Base-by-base conservation (phyloP, 2,113 vertebrate species). In the Lanius ludovicianus region DNA sequence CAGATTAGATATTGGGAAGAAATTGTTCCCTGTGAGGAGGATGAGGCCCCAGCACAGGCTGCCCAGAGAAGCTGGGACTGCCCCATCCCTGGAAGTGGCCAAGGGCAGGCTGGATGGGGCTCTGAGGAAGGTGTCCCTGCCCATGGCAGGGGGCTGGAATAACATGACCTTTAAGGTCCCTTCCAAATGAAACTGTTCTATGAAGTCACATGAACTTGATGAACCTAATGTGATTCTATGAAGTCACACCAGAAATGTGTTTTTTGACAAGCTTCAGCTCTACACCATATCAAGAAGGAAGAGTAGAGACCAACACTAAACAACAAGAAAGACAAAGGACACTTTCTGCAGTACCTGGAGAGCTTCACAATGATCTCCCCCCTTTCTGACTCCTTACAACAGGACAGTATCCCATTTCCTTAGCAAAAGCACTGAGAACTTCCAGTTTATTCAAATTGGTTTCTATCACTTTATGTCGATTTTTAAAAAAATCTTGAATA, bases 171-270 rank as follows among this genome's bases (percentile, higher is more conserved):
- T 75, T 22, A 60, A 25, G 5, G n/a, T 31, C 6, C 30, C 30
- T 75, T 82, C 46, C n/a, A 53, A 67, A 44, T 4, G 27, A 67
- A 59, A 52, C 9, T 2, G 0, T 25, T 39, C 22, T 17, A 35
- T 7, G 5, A 59, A 42, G 31, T 42, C 25, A 35, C 13, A 21
- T 6, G 8, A 35, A 57, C 17, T 41, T 35, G 8, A 50, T 11
- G 0, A 14, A 35, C 17, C 60, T 57, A 31, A 16, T 42, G 3
- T 20, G 5, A 15, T 28, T 52, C 28, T 8, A 41, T 5, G 2
- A 42, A 68, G 63, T 42, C 16, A 35, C 15, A 64, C 1, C 22
- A 77, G 31, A 52, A 76, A 89, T 0, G 0, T 53, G 10, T 20
- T 92, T 53, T 89, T 22, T 41, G 74, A 30, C 16, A 25, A 52